A percentile compares a stretch with the other conserved stretches of the same genome.
These are phyloP conservation scores for Riparia riparia DNA, from an alignment of 2,113 vertebrate genomes.

Conservation along the genomic window DNA sequence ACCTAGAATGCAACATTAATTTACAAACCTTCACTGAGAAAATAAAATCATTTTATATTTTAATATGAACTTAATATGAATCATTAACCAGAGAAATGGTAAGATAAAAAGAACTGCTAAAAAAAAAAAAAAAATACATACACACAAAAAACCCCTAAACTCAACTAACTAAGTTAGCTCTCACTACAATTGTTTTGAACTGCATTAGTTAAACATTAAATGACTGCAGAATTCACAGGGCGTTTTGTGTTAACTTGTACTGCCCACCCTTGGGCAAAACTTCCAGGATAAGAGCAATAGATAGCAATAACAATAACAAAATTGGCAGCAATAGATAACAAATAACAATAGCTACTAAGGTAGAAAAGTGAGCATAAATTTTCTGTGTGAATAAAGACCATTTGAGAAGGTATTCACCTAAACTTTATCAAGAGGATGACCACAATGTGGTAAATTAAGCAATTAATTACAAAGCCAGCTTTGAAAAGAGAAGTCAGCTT, in stretches of 20 bases:
- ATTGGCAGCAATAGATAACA: not conserved
- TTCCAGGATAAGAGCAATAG: not conserved
- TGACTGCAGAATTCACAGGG: not conserved
- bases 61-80: not conserved
- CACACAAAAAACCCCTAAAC: not conserved
- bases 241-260: not conserved
- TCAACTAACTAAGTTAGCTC: not conserved
- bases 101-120: not conserved
- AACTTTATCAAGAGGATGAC: not conserved
- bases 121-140: no score
- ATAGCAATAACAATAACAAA: not conserved
- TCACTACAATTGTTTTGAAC: not conserved
- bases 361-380: not conserved
- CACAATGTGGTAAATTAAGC: not conserved
- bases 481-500: not conserved
- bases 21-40: not conserved
- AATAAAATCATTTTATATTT: not conserved
- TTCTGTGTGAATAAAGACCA: not conserved
- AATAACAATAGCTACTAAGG: not conserved
- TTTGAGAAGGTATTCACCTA: not conserved
- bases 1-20: not conserved
- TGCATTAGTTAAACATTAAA: not conserved
- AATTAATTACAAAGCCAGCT: not conserved
- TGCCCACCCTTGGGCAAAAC: not conserved
- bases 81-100: not conserved